Conservation (phyloP, 2,888 invertebrate genomes). For the Heliconius cydno region DNA sequence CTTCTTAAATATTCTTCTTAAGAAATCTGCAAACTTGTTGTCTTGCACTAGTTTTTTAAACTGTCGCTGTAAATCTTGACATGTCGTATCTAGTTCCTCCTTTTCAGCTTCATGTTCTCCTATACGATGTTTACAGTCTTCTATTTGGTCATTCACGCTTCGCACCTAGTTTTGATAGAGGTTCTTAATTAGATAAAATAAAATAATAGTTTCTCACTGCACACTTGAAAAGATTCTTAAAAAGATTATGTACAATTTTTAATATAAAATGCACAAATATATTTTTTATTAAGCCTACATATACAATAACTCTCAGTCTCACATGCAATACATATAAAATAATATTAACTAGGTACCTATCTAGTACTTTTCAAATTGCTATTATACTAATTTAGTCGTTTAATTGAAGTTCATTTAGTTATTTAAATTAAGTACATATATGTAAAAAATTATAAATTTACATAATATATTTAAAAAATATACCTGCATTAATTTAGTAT, state of each 20-base stretch:
- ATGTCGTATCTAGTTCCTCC: conserved; percentile 57
- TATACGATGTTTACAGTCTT: conserved; percentile 78
- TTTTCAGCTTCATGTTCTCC: conserved; percentile 73
- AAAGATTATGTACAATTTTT: background rate
- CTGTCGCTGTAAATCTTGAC: conserved; percentile 73
- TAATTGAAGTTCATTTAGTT: too few species aligned
- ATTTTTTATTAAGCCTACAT: too few species aligned
- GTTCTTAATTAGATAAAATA: background rate
- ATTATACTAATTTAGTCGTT: too few species aligned
- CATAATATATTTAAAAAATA: background rate
- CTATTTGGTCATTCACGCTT: conserved; percentile 79
- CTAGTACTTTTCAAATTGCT: too few species aligned
- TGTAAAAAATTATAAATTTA: too few species aligned
- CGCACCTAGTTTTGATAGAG: conserved; percentile 64
- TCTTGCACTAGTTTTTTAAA: conserved; percentile 85
- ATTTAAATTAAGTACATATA: too few species aligned
- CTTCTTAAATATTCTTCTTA: conserved; percentile 92
- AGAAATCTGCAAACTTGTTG: conserved; percentile 90
- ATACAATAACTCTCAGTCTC: too few species aligned
- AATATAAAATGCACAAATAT: too few species aligned
- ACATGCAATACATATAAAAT: too few species aligned
- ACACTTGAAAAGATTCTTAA: too few species aligned
- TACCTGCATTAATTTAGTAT: conserved; percentile 79
- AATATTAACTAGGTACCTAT: too few species aligned
- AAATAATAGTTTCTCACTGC: background rate